These are phyloP conservation scores for Gerris buenoi DNA, from an alignment of 1,140 invertebrate genomes.

Conservation along the genomic window DNA sequence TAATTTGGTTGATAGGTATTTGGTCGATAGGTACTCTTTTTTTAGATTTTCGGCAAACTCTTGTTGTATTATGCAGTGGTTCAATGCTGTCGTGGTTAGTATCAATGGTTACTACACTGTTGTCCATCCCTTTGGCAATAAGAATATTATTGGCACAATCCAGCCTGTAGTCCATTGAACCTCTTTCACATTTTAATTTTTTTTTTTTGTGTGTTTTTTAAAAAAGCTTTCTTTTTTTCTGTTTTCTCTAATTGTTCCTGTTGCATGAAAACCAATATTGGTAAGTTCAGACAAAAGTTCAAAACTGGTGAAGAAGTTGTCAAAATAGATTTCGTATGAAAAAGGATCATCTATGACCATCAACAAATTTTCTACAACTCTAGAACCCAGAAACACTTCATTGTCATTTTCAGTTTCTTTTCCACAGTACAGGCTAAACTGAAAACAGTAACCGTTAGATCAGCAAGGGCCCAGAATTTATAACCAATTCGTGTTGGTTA, in stretches of 20 bases:
- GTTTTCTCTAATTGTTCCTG: not conserved
- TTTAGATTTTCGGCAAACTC: too few species aligned
- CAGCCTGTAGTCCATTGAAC: not conserved
- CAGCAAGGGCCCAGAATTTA: constrained; percentile 27
- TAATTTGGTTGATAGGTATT: constrained; percentile 7
- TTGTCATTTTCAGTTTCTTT: not conserved
- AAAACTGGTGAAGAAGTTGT: constrained; percentile 1
- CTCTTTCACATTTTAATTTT: not conserved
- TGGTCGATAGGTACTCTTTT: too few species aligned
- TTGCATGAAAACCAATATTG: not conserved
- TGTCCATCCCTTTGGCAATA: not conserved
- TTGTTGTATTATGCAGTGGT: too few species aligned
- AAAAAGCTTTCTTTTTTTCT: not conserved
- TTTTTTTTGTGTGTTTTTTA: not conserved
- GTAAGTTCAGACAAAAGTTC: not conserved
- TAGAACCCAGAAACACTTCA: not conserved
- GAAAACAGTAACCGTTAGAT: constrained; percentile 4
- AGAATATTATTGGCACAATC: not conserved
- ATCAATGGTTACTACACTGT: constrained; percentile 27
- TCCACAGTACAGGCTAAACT: constrained; percentile 12
- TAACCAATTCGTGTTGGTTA: constrained; percentile 34
- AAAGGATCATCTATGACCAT: not conserved
- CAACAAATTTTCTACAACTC: not conserved
- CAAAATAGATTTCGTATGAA: not conserved
- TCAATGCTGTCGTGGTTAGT: constrained; percentile 30